Percentiles rank a stretch among this genome's conserved stretches.
Conservation (phyloP, 2,797 vertebrate genomes). For the Urocyon cinereoargenteus region DNA sequence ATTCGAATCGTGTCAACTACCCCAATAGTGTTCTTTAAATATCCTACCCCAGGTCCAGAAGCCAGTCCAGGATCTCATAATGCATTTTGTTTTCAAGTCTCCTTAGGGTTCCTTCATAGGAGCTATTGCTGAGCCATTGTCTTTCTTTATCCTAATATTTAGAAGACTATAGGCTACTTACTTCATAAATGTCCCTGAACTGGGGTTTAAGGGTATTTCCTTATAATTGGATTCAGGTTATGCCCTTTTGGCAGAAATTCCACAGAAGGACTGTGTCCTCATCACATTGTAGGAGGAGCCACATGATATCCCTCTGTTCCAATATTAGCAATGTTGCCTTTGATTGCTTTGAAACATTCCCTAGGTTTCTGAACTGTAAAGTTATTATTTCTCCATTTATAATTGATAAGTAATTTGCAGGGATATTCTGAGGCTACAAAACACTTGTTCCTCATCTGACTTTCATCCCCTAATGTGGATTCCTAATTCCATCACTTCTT, state of each 20-base stretch:
- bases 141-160: not conserved
- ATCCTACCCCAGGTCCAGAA: not conserved
- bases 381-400: not conserved
- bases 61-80: rapidly evolving
- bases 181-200: no score
- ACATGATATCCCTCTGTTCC: not conserved
- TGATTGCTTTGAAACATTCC: not conserved
- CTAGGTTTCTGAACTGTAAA: not conserved
- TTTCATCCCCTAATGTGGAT: not conserved
- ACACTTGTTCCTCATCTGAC: not conserved
- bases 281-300: not conserved
- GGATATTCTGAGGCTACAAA: not conserved
- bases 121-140: not conserved
- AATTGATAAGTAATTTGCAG: not conserved
- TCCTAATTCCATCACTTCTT: not conserved
- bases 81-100: rapidly evolving
- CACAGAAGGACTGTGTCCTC: not conserved
- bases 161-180: not conserved
- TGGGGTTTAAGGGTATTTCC: not conserved
- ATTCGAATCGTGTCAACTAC: not conserved
- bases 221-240: not conserved
- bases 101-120: not conserved
- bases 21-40: rapidly evolving
- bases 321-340: not conserved
- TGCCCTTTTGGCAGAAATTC: not conserved